These are phyloP conservation scores for Atta cephalotes DNA, from an alignment of 1,140 invertebrate species.

Conservation along the genomic window DNA sequence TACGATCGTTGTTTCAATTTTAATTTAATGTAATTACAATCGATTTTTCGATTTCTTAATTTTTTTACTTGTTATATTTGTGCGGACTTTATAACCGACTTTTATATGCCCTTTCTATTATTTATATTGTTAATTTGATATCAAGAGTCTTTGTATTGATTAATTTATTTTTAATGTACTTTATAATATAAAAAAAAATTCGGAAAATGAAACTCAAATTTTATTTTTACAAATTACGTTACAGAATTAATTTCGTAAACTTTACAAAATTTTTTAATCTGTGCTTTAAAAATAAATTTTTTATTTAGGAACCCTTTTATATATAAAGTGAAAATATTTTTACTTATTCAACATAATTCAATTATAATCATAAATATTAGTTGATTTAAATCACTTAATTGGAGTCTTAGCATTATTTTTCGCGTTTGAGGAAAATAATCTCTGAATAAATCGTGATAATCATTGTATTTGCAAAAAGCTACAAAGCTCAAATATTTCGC, in stretches of 20 bases:
- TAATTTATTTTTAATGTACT: neutral
- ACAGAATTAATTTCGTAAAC: neutral
- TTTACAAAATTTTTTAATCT: neutral
- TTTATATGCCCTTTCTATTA: too few species aligned
- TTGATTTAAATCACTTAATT: neutral
- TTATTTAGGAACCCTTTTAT: neutral
- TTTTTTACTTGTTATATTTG: too few species aligned
- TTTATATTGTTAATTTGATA: too few species aligned
- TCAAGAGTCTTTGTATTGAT: too few species aligned
- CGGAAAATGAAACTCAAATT: neutral
- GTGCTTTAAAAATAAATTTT: neutral
- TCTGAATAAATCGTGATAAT: constrained; percentile 33
- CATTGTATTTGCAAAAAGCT: neutral
- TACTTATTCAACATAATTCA: neutral
- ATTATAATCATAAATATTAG: neutral
- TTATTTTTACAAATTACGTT: neutral
- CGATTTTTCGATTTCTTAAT: too few species aligned
- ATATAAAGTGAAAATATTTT: neutral
- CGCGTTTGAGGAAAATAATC: neutral
- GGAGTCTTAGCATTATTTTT: neutral
- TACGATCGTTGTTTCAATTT: too few species aligned
- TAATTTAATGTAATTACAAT: too few species aligned
- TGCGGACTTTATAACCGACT: too few species aligned
- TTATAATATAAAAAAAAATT: neutral
- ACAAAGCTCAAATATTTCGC: constrained; percentile 31